Conservation (phyloP, 2,113 vertebrate species). For the Argyrosomus japonicus region DNA sequence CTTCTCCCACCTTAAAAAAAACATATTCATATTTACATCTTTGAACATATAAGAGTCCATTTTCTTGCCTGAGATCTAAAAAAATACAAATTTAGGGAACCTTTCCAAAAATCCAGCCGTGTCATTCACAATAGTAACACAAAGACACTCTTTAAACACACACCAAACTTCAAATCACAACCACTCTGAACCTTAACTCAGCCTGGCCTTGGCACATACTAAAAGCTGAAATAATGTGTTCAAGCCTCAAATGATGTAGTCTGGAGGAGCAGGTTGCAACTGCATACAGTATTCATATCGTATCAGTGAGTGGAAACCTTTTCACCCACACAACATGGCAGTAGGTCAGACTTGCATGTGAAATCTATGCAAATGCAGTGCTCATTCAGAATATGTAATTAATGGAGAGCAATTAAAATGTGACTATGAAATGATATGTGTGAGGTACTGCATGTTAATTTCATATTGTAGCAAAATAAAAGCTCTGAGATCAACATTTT, state of each 20-base stretch:
- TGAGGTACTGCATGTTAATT: slow-evolving; percentile 65
- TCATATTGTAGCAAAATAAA: slow-evolving; percentile 12
- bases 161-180: background rate
- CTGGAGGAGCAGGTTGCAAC: slow-evolving; percentile 12
- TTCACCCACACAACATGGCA: slow-evolving; percentile 64
- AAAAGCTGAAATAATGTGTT: slow-evolving; percentile 27
- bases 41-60: background rate
- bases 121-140: background rate
- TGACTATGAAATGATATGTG: slow-evolving; percentile 58
- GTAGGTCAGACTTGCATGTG: slow-evolving; percentile 64
- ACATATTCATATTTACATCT: no score
- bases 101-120: background rate
- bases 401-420: slow-evolving; percentile 76
- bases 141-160: background rate
- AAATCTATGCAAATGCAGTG: slow-evolving; percentile 74
- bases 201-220: background rate
- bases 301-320: slow-evolving; percentile 65
- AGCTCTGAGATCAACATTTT: slow-evolving; percentile 39
- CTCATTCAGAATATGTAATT: slow-evolving; percentile 75
- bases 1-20: background rate
- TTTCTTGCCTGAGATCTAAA: background rate
- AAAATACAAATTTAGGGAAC: background rate
- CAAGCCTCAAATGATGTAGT: background rate
- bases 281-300: slow-evolving; percentile 63
- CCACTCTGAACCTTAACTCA: background rate